phyloP scores from a whole-genome alignment of 1,140 invertebrate species.

The Pseudomyrmex gracilis region DNA sequence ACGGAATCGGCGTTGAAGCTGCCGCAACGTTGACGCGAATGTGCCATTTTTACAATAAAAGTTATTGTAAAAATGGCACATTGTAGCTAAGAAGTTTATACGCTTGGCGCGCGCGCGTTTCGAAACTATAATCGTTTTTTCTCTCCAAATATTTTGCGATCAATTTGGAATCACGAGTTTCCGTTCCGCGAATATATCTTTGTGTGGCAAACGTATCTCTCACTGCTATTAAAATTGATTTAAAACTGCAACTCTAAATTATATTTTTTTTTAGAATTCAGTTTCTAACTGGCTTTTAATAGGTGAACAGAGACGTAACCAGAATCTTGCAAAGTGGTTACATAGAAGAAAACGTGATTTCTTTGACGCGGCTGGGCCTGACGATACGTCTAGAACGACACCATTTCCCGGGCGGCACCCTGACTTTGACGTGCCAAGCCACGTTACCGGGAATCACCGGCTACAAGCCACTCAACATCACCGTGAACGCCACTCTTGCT shows the following conservation, averaged over 20 bases:
- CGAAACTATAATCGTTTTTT: not conserved
- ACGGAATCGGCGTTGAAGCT: not conserved
- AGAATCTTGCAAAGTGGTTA: constrained; percentile 66
- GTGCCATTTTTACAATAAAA: not conserved
- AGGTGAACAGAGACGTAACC: constrained; percentile 77
- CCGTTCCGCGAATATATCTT: too few species aligned
- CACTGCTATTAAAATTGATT: constrained; percentile 19
- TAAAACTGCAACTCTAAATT: constrained; percentile 10
- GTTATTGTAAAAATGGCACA: too few species aligned
- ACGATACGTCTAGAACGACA: constrained; percentile 75
- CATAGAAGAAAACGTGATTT: constrained; percentile 72
- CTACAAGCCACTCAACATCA: constrained; percentile 60
- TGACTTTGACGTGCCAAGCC: constrained; percentile 79
- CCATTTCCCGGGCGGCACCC: constrained; percentile 79
- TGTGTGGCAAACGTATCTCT: too few species aligned
- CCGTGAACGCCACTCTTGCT: constrained; percentile 77
- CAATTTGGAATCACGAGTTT: too few species aligned
- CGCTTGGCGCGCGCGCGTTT: too few species aligned
- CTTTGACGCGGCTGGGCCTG: constrained; percentile 74
- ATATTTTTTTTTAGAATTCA: not conserved
- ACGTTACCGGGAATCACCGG: constrained; percentile 76
- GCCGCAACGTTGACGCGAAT: not conserved
- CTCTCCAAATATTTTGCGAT: not conserved
- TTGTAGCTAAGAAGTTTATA: constrained; percentile 26
- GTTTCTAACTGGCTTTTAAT: constrained; percentile 12